Percentiles rank a stretch among this genome's conserved stretches.
phyloP scores from a whole-genome alignment of 2,797 vertebrate genomes.

The Silurus lanzhouensis region DNA sequence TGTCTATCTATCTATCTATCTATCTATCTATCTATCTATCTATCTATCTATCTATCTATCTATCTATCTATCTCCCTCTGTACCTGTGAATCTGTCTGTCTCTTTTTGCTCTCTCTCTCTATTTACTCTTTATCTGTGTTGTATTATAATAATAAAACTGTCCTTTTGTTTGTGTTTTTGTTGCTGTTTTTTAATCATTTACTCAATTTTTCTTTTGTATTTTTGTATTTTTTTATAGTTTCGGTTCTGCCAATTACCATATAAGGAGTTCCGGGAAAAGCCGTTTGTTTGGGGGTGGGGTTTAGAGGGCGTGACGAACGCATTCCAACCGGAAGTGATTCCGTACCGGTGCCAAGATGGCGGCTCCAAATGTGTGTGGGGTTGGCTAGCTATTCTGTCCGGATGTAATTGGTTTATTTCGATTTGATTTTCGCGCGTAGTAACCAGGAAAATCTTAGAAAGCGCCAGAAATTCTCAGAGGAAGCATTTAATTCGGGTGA shows the following conservation, averaged over 20 bases:
- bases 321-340: slow-evolving; percentile 10
- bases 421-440: neutral
- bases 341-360: slow-evolving; percentile 19
- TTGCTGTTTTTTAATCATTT: no score
- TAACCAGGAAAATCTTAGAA: neutral
- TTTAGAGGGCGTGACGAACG: neutral
- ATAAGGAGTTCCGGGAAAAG: neutral
- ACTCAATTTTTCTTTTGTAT: neutral
- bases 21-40: no score
- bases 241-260: neutral
- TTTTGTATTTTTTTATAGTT: neutral
- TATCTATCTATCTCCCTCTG: no score
- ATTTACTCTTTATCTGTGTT: no score
- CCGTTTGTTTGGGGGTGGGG: no score
- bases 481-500: neutral
- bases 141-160: no score
- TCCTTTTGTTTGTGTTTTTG: no score
- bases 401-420: neutral
- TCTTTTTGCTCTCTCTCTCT: no score
- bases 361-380: slow-evolving; percentile 35
- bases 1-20: no score
- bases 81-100: no score
- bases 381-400: slow-evolving; percentile 52
- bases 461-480: neutral
- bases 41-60: no score